Conservation (phyloP, 1,140 invertebrate species). For the Frieseomelitta varia region DNA sequence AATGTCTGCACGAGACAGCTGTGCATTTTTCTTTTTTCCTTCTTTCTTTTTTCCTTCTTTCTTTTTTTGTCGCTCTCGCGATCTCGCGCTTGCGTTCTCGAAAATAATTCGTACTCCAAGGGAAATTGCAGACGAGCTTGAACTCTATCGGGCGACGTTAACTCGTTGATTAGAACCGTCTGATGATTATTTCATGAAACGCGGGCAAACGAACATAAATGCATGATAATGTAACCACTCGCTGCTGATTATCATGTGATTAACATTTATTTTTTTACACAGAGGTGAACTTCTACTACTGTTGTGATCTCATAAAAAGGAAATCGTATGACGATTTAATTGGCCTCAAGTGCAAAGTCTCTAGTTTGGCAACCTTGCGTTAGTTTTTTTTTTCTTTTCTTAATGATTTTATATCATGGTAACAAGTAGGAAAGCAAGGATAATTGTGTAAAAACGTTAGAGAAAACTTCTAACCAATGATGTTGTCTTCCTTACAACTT, state of each 20-base stretch:
- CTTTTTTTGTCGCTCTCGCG: background rate
- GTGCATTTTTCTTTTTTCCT: background rate
- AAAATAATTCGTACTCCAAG: background rate
- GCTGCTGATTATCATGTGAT: background rate
- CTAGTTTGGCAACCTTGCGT: no score
- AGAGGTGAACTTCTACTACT: background rate
- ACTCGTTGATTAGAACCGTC: background rate
- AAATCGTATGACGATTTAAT: no score
- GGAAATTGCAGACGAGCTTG: no score
- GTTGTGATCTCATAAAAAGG: no score
- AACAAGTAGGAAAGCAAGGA: no score
- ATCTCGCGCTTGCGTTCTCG: background rate
- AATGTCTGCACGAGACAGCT: conserved; percentile 2
- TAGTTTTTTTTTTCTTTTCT: no score
- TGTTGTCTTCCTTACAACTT: no score
- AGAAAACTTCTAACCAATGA: no score
- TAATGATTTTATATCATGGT: no score
- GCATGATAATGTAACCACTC: background rate
- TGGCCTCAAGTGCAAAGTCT: no score
- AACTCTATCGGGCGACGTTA: background rate
- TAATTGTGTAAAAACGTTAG: no score
- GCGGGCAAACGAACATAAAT: background rate
- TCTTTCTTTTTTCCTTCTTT: background rate
- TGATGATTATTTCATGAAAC: background rate
- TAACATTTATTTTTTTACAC: background rate